phyloP scores from a whole-genome alignment of 2,113 vertebrate genomes.

The Candoia aspera region DNA sequence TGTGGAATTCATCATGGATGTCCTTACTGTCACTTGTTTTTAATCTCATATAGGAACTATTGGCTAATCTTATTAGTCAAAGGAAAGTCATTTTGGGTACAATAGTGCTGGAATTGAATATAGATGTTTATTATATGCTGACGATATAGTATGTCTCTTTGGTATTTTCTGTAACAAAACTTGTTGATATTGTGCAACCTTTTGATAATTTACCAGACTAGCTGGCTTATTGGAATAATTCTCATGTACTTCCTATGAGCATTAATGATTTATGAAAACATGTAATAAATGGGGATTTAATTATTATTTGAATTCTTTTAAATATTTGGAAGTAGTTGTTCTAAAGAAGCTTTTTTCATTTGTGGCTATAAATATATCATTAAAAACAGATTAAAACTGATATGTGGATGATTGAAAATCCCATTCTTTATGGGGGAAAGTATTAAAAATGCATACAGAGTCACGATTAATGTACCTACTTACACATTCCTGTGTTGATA shows the following conservation, averaged over 20 bases:
- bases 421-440: background rate
- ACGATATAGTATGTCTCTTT: background rate
- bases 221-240: background rate
- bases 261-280: background rate
- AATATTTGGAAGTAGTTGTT: background rate
- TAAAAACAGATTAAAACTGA: background rate
- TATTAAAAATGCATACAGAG: background rate
- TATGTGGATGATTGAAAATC: background rate
- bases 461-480: background rate
- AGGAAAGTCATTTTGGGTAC: background rate
- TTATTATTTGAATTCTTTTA: background rate
- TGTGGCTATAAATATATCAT: background rate
- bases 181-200: background rate
- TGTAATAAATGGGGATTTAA: background rate
- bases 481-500: background rate
- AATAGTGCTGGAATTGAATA: background rate
- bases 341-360: background rate
- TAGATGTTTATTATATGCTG: background rate
- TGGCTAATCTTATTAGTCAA: background rate
- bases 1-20: background rate
- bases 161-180: background rate
- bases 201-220: background rate
- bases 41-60: background rate
- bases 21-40: background rate
- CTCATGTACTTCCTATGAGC: background rate